Conservation (phyloP, 2,113 vertebrate genomes). For the Cromileptes altivelis region DNA sequence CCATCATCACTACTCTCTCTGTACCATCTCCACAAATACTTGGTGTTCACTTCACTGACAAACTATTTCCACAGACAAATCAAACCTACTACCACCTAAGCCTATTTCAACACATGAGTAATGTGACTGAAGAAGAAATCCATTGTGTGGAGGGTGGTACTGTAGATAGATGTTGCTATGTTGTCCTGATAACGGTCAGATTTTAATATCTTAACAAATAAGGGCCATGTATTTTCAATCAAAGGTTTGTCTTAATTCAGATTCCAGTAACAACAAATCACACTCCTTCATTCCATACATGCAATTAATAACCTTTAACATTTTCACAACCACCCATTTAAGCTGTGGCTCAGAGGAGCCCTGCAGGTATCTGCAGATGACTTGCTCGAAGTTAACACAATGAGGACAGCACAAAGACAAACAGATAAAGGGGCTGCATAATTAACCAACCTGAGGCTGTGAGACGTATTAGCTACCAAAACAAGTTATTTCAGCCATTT, state of each 20-base stretch:
- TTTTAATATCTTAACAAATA: not conserved
- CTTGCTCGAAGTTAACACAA: slow-evolving; percentile 67
- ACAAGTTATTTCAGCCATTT: slow-evolving; percentile 48
- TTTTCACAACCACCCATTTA: slow-evolving; percentile 54
- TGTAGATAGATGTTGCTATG: not conserved
- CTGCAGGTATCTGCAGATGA: slow-evolving; percentile 66
- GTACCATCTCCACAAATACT: slow-evolving; percentile 56
- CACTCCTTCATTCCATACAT: slow-evolving; percentile 46
- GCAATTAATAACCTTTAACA: slow-evolving; percentile 68
- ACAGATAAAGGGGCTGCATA: slow-evolving; percentile 53
- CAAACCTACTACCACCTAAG: slow-evolving; percentile 18
- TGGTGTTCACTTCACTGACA: slow-evolving; percentile 51
- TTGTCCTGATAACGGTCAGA: not conserved
- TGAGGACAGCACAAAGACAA: slow-evolving; percentile 67
- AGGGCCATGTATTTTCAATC: not conserved
- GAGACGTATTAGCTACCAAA: slow-evolving; percentile 50
- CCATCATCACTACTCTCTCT: slow-evolving; percentile 57
- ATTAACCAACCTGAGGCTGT: slow-evolving; percentile 65
- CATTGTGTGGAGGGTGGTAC: not conserved
- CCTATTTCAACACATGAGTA: slow-evolving; percentile 15
- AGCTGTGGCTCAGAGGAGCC: slow-evolving; percentile 52
- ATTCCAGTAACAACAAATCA: slow-evolving; percentile 37
- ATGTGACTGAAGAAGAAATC: slow-evolving; percentile 1
- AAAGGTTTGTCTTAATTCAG: not conserved
- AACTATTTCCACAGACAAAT: slow-evolving; percentile 50